These are phyloP conservation scores for Meloidogyne hapla DNA, from an alignment of 1,140 invertebrate species.

Conservation along the genomic window DNA sequence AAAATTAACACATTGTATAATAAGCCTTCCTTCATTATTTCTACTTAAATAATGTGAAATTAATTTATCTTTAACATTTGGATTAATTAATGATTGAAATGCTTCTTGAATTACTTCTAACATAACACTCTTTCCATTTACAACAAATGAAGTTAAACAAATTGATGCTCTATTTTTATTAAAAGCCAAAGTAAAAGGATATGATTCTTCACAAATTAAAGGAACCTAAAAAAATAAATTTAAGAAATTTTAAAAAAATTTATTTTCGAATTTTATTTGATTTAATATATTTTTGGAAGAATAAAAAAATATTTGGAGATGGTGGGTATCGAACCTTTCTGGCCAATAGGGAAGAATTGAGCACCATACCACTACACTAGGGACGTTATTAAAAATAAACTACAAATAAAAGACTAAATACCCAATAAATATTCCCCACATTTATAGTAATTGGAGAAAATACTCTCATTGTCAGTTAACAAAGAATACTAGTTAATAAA, in stretches of 20 bases:
- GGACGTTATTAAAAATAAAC: too few species aligned
- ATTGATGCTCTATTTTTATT: slow-evolving; percentile 52
- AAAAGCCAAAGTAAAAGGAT: slow-evolving; percentile 44
- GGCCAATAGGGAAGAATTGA: too few species aligned
- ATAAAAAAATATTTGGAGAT: too few species aligned
- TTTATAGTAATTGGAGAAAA: too few species aligned
- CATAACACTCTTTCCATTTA: slow-evolving; percentile 49
- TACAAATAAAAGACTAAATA: too few species aligned
- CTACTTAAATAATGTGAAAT: slow-evolving; percentile 41
- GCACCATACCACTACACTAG: too few species aligned
- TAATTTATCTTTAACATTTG: slow-evolving; percentile 48
- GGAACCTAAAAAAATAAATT: background rate
- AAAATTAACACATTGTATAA: slow-evolving; percentile 36
- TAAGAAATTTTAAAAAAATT: background rate
- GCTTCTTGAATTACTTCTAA: slow-evolving; percentile 39
- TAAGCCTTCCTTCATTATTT: slow-evolving; percentile 32
- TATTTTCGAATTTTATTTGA: too few species aligned
- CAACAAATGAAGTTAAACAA: slow-evolving; percentile 48
- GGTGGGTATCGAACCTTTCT: too few species aligned
- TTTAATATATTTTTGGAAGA: too few species aligned
- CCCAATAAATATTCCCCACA: too few species aligned
- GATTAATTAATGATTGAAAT: slow-evolving; percentile 13
- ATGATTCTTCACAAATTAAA: slow-evolving; percentile 29
- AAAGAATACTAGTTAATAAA: too few species aligned
- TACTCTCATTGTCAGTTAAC: too few species aligned